Conservation (phyloP, 2,113 vertebrate species). For the Sciurus niger region DNA sequence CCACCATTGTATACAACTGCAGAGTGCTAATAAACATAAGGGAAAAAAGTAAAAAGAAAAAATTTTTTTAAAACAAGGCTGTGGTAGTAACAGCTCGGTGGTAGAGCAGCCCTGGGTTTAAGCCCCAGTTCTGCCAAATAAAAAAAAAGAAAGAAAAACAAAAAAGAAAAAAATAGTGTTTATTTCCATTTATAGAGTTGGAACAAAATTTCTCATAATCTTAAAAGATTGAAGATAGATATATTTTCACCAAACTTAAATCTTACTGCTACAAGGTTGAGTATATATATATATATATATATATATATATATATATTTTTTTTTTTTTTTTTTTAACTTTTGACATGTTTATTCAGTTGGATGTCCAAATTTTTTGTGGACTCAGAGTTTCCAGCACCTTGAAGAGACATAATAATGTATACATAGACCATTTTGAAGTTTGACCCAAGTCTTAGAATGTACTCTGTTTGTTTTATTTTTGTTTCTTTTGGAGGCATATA, state of each 20-base stretch:
- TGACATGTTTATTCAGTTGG: neutral
- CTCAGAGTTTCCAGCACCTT: conserved; percentile 40
- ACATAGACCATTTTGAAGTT: conserved; percentile 55
- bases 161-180: neutral
- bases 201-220: neutral
- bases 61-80: too few species aligned
- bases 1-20: too few species aligned
- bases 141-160: too few species aligned
- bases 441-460: conserved; percentile 50
- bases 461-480: conserved; percentile 32
- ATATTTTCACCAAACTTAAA: neutral
- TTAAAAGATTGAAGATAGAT: conserved; percentile 26
- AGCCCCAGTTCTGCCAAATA: too few species aligned
- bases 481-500: conserved; percentile 61
- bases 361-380: conserved; percentile 20
- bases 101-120: too few species aligned
- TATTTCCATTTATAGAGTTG: neutral
- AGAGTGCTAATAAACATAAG: too few species aligned
- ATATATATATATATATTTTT: too few species aligned
- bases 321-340: neutral
- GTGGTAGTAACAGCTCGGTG: too few species aligned
- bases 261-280: conserved; percentile 8
- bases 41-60: too few species aligned
- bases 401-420: neutral
- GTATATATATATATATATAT: neutral